phyloP scores from a whole-genome alignment of 2,888 invertebrate species.

The Drosophila mimetica region DNA sequence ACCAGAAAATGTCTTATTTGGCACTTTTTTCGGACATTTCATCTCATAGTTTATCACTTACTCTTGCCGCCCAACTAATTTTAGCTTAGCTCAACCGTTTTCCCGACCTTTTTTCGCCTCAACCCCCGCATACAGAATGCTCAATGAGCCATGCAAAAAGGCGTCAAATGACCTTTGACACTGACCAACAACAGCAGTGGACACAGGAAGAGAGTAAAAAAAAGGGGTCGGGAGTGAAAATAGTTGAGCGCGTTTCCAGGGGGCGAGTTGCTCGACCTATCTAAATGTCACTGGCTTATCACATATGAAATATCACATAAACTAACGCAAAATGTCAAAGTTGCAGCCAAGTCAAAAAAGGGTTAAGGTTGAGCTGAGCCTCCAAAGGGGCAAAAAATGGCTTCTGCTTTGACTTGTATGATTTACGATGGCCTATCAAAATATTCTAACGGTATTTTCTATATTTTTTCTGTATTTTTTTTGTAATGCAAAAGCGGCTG shows the following conservation, averaged over 20 bases:
- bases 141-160: conserved; percentile 36
- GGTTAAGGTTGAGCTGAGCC: conserved; percentile 45
- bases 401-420: conserved; percentile 42
- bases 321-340: conserved; percentile 78
- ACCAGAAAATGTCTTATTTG: conserved; percentile 41
- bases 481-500: conserved; percentile 68
- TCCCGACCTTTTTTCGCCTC: conserved; percentile 22
- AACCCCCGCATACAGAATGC: conserved; percentile 10
- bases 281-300: conserved; percentile 72
- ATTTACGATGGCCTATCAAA: conserved; percentile 74
- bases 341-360: conserved; percentile 62
- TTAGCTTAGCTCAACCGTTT: conserved; percentile 49
- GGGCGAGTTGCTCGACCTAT: conserved; percentile 23
- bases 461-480: conserved; percentile 9
- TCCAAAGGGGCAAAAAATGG: background rate
- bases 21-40: conserved; percentile 40
- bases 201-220: conserved; percentile 9
- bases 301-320: conserved; percentile 77
- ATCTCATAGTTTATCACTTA: conserved; percentile 51
- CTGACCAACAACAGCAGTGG: conserved; percentile 16
- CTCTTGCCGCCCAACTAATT: conserved; percentile 41
- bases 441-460: conserved; percentile 40
- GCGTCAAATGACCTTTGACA: conserved; percentile 49
- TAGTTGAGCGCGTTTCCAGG: conserved; percentile 8
- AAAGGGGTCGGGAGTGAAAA: conserved; percentile 27